Evolutionary conservation across 2,113 vertebrate genomes (phyloP), one percentile per base, ranked within the genome.

Genomic region (Corythornis cristatus): DNA sequence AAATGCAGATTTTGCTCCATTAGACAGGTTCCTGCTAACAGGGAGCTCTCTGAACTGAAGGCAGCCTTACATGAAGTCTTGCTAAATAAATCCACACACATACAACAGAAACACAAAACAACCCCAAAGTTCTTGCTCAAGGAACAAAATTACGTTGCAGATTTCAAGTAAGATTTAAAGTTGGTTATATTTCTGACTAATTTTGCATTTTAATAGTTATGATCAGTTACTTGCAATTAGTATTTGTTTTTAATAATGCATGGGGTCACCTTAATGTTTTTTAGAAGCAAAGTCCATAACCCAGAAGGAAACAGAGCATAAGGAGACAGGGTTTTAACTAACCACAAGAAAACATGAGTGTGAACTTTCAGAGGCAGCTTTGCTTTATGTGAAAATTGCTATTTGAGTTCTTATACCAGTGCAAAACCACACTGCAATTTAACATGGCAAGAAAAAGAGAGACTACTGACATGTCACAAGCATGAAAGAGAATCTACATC

Each of bases 21-120:
- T 43, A 89, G 53, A 88, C 87, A 95, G 78, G 71, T 91, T 26
- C 42, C 66, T 72, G 67, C n/a, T 64, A 87, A 94, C 56, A 87
- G 78, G 11, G 33, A 89, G 67, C 28, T 76, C 78, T 92, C 28
- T 87, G 71, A 96, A 92, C 21, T 0, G 0, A 23, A 90, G 11
- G 46, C 51, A 84, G 50, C 31, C 67, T 58, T 80, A 76, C 95
- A 93, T 18, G 37, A 31, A 86, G 33, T 45, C 21, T 80, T 93
- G 70, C 28, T 85, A 76, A 83, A 89, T 62, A 79, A 86, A 84
- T 48, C 37, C 45, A 62, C 67, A 75, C 29, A 40, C 3, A 60
- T 19, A 33, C 11, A 73, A 84, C 33, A 85, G 87, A 89, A 83
- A 5, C 6, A 17, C 3, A 58, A 93, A 93, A 67, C 16, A 78